Conservation (phyloP, 2,888 invertebrate species). For the Neoitamus cyanurus region DNA sequence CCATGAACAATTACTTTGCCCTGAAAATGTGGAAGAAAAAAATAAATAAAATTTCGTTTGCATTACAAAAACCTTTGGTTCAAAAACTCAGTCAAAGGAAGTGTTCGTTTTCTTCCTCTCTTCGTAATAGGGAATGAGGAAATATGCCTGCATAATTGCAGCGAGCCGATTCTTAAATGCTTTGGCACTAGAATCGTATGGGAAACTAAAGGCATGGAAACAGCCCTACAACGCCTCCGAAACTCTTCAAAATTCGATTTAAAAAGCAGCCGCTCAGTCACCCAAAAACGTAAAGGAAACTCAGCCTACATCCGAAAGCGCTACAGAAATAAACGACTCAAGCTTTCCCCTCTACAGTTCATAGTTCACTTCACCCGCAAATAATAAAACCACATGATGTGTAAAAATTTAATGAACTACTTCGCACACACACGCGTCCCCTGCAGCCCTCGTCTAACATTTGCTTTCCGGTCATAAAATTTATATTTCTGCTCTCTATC, state of each 20-base stretch:
- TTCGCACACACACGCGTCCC: not conserved
- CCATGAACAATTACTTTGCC: not conserved
- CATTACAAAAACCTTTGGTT: not conserved
- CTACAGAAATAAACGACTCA: conserved; percentile 13
- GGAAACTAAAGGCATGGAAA: not conserved
- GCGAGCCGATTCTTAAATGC: not conserved
- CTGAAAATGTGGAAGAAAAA: not conserved
- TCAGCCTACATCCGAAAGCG: not conserved
- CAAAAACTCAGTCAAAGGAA: not conserved
- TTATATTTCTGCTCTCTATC: conserved; percentile 8
- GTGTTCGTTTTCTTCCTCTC: not conserved
- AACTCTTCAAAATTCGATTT: conserved; percentile 1
- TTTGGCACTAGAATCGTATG: not conserved
- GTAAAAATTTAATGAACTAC: conserved; percentile 32
- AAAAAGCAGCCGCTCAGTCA: not conserved
- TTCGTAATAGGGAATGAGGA: not conserved
- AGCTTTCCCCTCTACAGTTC: not conserved
- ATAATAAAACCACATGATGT: conserved; percentile 33
- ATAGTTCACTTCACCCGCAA: conserved; percentile 26
- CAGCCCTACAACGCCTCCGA: not conserved
- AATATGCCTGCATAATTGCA: not conserved
- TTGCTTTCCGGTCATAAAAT: conserved; percentile 1
- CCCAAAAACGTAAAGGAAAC: not conserved
- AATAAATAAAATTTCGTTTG: not conserved
- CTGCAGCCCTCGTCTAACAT: not conserved